Evolutionary conservation across 2,888 invertebrate species (phyloP).

Genomic region (Cheilosia vulpina): DNA sequence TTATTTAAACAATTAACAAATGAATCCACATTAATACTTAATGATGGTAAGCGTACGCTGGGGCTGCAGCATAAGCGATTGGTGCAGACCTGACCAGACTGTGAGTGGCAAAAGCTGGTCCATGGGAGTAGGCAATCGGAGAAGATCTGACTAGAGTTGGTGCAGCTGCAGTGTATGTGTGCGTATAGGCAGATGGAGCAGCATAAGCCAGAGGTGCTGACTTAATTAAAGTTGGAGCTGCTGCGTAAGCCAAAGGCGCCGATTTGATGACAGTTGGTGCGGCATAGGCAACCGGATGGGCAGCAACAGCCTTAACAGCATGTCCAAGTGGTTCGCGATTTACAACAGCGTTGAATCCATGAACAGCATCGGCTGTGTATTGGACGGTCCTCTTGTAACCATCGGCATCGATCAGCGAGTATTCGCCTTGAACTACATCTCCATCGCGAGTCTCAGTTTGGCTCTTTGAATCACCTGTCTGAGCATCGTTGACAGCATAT

Average conservation of each 20-base stretch:
- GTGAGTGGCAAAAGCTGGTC: slow-evolving; percentile 54
- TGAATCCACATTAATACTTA: slow-evolving; percentile 8
- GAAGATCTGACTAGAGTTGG: slow-evolving; percentile 57
- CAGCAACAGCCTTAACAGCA: slow-evolving; percentile 61
- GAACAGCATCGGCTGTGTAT: slow-evolving; percentile 83
- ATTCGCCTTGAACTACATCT: slow-evolving; percentile 83
- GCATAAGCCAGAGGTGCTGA: slow-evolving; percentile 44
- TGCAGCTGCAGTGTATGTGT: slow-evolving; percentile 55
- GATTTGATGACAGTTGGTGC: slow-evolving; percentile 50
- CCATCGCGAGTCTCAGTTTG: slow-evolving; percentile 83
- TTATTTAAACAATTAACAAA: slow-evolving; percentile 25
- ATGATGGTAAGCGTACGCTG: slow-evolving; percentile 54
- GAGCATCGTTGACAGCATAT: slow-evolving; percentile 81
- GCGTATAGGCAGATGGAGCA: slow-evolving; percentile 49
- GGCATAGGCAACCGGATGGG: slow-evolving; percentile 73
- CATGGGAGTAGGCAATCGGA: slow-evolving; percentile 58
- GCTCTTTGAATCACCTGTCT: slow-evolving; percentile 83
- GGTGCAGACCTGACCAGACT: slow-evolving; percentile 43
- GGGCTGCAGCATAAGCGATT: slow-evolving; percentile 36
- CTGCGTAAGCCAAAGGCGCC: slow-evolving; percentile 43
- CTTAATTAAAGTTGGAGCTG: slow-evolving; percentile 52
- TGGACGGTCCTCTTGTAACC: slow-evolving; percentile 83
- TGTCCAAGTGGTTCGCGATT: slow-evolving; percentile 80
- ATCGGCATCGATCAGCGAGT: slow-evolving; percentile 83
- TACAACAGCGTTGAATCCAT: slow-evolving; percentile 84